Conservation (phyloP, 2,113 vertebrate species). For the Tenebrosternarchus preto region DNA sequence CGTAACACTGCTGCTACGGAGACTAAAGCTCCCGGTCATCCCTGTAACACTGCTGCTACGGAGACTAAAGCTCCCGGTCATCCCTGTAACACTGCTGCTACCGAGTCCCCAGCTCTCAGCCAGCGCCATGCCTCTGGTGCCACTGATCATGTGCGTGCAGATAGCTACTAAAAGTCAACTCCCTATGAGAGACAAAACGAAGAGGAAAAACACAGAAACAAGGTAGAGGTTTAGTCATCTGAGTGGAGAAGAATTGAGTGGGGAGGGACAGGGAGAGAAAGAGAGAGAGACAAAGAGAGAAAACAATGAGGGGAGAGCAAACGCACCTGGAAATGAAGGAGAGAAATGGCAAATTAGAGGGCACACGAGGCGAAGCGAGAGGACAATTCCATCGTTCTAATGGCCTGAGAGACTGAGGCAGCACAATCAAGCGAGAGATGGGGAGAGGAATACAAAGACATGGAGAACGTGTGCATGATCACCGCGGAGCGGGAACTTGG, state of each 20-base stretch:
- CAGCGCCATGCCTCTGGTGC: no score
- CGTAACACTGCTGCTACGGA: no score
- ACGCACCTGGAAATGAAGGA: not conserved
- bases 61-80: no score
- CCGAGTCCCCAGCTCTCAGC: no score
- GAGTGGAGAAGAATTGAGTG: no score
- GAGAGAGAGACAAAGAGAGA: no score
- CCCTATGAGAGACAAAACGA: not conserved
- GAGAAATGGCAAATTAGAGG: not conserved
- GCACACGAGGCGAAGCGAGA: not conserved
- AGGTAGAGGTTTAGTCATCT: not conserved
- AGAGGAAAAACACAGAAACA: not conserved
- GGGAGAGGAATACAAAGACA: not conserved
- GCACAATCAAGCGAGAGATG: constrained; percentile 2
- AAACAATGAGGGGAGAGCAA: no score
- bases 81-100: no score
- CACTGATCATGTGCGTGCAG: not conserved
- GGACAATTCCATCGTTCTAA: not conserved
- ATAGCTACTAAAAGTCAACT: not conserved
- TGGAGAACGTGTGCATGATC: not conserved
- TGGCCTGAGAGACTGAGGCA: constrained; percentile 1
- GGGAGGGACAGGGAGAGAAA: no score
- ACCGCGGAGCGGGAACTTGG: no score
- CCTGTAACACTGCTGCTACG: no score
- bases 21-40: no score